These are phyloP conservation scores for Tiliacea citrago DNA, from an alignment of 2,888 invertebrate genomes.

Conservation along the genomic window DNA sequence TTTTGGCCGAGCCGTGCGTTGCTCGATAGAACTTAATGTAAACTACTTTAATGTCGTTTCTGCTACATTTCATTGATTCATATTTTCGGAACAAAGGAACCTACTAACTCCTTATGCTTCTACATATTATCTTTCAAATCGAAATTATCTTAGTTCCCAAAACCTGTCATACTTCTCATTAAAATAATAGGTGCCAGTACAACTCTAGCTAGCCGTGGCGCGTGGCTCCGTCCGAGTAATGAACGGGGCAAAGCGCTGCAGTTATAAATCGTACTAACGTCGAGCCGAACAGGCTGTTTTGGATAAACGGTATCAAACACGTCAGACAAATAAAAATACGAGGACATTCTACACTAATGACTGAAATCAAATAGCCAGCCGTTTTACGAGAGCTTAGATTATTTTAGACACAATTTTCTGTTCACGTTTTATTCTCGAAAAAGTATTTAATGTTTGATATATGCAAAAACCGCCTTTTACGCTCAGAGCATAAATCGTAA, in stretches of 20 bases:
- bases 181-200: constrained; percentile 50
- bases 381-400: constrained; percentile 28
- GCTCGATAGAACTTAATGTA: constrained; percentile 31
- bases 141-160: background rate
- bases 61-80: constrained; percentile 19
- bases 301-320: constrained; percentile 64
- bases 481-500: background rate
- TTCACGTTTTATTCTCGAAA: background rate
- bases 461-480: background rate
- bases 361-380: constrained; percentile 45
- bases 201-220: constrained; percentile 62
- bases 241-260: constrained; percentile 68
- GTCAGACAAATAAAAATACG: constrained; percentile 61
- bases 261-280: constrained; percentile 74
- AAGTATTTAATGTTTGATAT: background rate
- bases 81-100: constrained; percentile 9
- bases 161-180: constrained; percentile 42
- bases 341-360: constrained; percentile 55
- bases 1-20: constrained; percentile 19
- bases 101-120: background rate
- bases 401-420: constrained; percentile 1
- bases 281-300: constrained; percentile 64
- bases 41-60: constrained; percentile 9
- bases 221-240: constrained; percentile 68
- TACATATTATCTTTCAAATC: background rate